Evolutionary conservation across 2,797 vertebrate genomes (phyloP).

Genomic region (Myiotriccus ornatus): DNA sequence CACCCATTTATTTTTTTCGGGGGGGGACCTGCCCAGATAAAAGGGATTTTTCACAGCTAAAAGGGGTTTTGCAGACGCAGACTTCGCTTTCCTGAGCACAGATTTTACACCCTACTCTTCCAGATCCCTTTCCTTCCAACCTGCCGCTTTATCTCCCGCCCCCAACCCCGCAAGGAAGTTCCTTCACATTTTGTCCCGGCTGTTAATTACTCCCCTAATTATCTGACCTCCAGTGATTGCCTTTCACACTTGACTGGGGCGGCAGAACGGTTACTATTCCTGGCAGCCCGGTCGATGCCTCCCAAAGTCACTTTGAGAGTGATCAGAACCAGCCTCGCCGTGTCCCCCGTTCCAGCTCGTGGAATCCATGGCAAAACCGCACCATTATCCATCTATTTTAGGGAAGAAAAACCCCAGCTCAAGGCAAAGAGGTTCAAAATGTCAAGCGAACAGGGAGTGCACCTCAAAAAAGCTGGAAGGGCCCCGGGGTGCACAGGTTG

Average conservation of each 20-base stretch:
- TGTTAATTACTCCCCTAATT: conserved; percentile 30
- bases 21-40: background rate
- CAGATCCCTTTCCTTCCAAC: background rate
- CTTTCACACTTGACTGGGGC: conserved; percentile 60
- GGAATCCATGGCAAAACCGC: background rate
- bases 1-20: rapidly evolving
- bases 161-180: background rate
- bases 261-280: background rate
- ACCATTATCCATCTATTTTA: background rate
- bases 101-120: background rate
- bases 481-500: background rate
- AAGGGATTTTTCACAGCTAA: background rate
- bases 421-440: background rate
- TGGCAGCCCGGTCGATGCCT: conserved; percentile 48
- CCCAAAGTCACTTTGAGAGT: conserved; percentile 64
- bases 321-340: background rate
- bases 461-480: background rate
- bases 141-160: background rate
- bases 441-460: rapidly evolving
- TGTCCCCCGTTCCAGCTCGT: background rate
- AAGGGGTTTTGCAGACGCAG: background rate
- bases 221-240: conserved; percentile 38
- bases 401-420: background rate
- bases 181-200: background rate
- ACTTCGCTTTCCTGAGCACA: background rate